Percentiles rank a stretch among this genome's conserved stretches.
Evolutionary conservation across 2,113 vertebrate genomes (phyloP).

Genomic region (Castor canadensis): DNA sequence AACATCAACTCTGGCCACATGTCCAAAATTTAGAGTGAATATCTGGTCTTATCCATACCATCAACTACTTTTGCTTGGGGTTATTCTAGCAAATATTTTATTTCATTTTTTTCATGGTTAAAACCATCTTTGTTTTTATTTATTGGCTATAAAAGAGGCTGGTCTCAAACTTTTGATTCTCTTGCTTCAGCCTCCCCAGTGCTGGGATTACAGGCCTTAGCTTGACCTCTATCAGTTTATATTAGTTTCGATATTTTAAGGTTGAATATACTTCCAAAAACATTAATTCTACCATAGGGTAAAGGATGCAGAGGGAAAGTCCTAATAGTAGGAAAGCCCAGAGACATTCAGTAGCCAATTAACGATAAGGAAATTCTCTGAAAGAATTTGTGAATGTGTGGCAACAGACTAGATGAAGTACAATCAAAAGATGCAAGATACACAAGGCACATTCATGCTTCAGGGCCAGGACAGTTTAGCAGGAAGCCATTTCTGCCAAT

Average conservation of each 20-base stretch:
- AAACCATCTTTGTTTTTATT: too few relatives aligned
- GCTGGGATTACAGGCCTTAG: too few relatives aligned
- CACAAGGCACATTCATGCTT: not conserved
- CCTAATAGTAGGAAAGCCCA: not conserved
- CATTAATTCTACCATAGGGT: not conserved
- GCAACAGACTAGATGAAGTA: not conserved
- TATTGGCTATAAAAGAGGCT: too few relatives aligned
- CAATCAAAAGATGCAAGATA: not conserved
- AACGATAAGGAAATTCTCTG: not conserved
- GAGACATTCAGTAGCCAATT: not conserved
- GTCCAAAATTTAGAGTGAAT: not conserved
- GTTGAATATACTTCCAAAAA: not conserved
- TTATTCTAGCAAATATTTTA: not conserved
- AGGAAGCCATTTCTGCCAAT: not conserved
- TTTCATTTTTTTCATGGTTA: too few relatives aligned
- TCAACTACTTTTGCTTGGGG: not conserved
- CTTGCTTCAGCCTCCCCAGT: too few relatives aligned
- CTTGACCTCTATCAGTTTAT: not conserved
- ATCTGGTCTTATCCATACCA: not conserved
- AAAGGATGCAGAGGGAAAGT: not conserved
- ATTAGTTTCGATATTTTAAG: not conserved
- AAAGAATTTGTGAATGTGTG: not conserved
- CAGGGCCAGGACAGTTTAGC: not conserved
- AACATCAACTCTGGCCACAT: not conserved
- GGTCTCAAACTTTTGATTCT: too few relatives aligned